Evolutionary conservation across 1,140 invertebrate genomes (phyloP), one percentile per base, ranked within the genome.

Genomic region (Drosophila bocki): DNA sequence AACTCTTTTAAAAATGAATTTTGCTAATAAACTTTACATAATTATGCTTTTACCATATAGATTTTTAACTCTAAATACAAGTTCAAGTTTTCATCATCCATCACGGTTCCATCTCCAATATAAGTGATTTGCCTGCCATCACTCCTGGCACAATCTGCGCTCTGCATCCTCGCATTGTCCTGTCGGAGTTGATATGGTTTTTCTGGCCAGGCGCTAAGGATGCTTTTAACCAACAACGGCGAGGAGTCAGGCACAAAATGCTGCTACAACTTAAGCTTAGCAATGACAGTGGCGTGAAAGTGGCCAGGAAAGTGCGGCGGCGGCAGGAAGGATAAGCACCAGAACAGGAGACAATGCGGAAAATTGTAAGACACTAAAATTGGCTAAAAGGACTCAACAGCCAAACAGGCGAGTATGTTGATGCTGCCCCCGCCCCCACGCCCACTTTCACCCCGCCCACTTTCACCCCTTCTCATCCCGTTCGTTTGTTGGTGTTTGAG

Each of bases 301-400:
- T 76, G 71, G 57, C 56, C 75, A 22, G 32, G 68, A 41, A 32
- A 44, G 26, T 59, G 48, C 54, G 60, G 35, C 19, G 7, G 48
- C 54, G 60, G 35, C 19, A 3, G 63, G 33, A 59, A 70, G 79
- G 75, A 79, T 82, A 82, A 86, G 82, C 65, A 64, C 41, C 62
- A 64, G 81, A 86, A 79, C 82, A 29, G 82, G 82, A 86, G 79
- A 82, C 83, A 86, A 86, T 87, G 83, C 75, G 83, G 75, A 87
- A 86, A 82, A 87, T 82, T 87, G 83, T 87, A 82, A 86, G 83
- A 81, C 79, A 86, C 83, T 86, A 80, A 86, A 86, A 87, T 87
- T 86, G 83, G 83, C 83, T 82, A 79, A 86, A 85, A 87, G 83
- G 83, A 86, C 75, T 82, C 78, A 67, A 45, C 75, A 44, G 63